These are phyloP conservation scores for Ammodramus savannarum DNA, from an alignment of 2,113 vertebrate genomes.

Conservation along the genomic window DNA sequence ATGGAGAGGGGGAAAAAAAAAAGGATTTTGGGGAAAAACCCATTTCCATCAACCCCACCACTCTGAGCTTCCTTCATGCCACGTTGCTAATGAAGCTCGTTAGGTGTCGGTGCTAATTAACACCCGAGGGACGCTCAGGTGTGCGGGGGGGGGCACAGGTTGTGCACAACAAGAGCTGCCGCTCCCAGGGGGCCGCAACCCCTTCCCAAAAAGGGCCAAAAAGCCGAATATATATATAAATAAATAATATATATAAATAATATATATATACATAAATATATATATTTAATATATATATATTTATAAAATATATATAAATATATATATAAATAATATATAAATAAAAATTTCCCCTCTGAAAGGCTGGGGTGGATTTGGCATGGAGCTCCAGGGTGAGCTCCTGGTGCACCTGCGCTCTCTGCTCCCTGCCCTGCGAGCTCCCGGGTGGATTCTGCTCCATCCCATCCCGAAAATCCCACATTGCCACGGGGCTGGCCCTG, in stretches of 20 bases:
- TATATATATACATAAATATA: too few relatives aligned
- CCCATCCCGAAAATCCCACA: rapidly evolving
- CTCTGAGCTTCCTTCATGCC: not conserved
- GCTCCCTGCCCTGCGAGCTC: rapidly evolving
- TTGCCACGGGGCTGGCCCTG: rapidly evolving
- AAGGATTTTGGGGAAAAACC: rapidly evolving
- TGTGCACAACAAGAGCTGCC: not conserved
- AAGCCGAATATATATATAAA: not conserved
- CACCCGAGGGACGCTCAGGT: not conserved
- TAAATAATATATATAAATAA: too few relatives aligned
- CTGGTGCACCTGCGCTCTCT: rapidly evolving
- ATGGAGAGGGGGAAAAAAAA: not conserved
- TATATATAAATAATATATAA: too few relatives aligned
- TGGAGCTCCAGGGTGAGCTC: rapidly evolving
- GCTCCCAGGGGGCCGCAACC: not conserved
- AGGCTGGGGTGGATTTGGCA: not conserved
- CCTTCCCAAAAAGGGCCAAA: not conserved
- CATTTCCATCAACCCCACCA: rapidly evolving
- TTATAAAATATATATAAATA: too few relatives aligned
- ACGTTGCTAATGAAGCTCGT: not conserved
- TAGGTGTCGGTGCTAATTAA: not conserved
- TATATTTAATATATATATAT: too few relatives aligned
- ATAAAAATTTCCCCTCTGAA: rapidly evolving
- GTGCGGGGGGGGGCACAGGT: rapidly evolving
- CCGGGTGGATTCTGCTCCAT: rapidly evolving